A percentile compares a stretch with the other conserved stretches of the same genome.
phyloP scores from a whole-genome alignment of 1,140 invertebrate species.

The Galleria mellonella region DNA sequence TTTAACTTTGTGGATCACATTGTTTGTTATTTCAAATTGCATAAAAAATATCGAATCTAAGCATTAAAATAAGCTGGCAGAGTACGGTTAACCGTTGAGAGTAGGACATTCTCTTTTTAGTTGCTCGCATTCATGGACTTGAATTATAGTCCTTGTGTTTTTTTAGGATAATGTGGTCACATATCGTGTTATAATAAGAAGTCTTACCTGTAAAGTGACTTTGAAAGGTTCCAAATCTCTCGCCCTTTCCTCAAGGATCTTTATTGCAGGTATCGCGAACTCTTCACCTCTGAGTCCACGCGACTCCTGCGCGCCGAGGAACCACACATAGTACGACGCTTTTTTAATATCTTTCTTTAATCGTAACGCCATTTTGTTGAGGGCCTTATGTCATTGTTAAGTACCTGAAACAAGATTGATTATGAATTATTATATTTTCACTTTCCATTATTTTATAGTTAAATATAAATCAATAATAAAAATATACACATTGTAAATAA shows the following conservation, averaged over 20 bases:
- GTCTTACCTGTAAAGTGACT: constrained; percentile 86
- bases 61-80: too few species aligned
- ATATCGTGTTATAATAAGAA: too few species aligned
- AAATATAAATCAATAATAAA: too few species aligned
- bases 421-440: neutral
- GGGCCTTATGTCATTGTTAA: constrained; percentile 61
- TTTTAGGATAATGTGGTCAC: too few species aligned
- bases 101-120: too few species aligned
- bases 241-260: constrained; percentile 88
- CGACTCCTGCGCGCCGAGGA: constrained; percentile 96
- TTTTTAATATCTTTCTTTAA: constrained; percentile 93
- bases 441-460: neutral
- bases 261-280: constrained; percentile 88
- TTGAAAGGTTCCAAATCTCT: constrained; percentile 92
- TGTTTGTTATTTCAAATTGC: too few species aligned
- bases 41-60: too few species aligned
- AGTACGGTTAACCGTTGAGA: too few species aligned
- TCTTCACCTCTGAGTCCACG: constrained; percentile 89
- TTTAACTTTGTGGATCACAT: too few species aligned
- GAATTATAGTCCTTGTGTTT: too few species aligned
- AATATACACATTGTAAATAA: too few species aligned
- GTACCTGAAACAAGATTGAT: constrained; percentile 37
- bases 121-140: too few species aligned
- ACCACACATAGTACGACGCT: constrained; percentile 98
- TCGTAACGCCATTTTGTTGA: constrained; percentile 78